A percentile compares a stretch with the other conserved stretches of the same genome.
Conservation (phyloP, 1,140 invertebrate species). For the Lordiphosa clarofinis region DNA sequence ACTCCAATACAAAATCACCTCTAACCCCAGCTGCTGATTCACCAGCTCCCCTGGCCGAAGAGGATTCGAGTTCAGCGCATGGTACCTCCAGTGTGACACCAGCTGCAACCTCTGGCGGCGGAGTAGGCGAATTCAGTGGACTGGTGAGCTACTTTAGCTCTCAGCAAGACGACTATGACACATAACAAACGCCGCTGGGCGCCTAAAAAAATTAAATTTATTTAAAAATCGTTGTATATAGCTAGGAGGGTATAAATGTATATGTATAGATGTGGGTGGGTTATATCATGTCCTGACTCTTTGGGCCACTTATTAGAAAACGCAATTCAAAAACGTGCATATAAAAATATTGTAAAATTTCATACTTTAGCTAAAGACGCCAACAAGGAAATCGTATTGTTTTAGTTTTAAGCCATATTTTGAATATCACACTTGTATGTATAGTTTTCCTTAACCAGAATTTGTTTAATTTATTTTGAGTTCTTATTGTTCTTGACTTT, state of each 20-base stretch:
- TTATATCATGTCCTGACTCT: slow-evolving; percentile 19
- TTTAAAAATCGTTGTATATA: slow-evolving; percentile 19
- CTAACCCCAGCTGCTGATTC: slow-evolving; percentile 36
- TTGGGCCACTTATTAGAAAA: slow-evolving; percentile 60
- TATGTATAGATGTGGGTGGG: slow-evolving; percentile 8
- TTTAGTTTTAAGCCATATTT: slow-evolving; percentile 12
- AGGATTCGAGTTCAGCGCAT: slow-evolving; percentile 66
- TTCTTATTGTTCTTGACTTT: slow-evolving; percentile 16
- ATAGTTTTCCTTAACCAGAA: neutral
- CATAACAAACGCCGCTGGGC: slow-evolving; percentile 71
- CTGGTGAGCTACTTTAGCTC: slow-evolving; percentile 91
- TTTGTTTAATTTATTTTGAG: slow-evolving; percentile 15
- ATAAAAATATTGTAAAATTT: slow-evolving; percentile 18
- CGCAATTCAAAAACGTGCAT: slow-evolving; percentile 43
- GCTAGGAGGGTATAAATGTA: slow-evolving; percentile 17
- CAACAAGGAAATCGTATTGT: slow-evolving; percentile 2
- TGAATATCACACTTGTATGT: neutral
- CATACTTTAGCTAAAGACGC: neutral
- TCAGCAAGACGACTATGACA: slow-evolving; percentile 83
- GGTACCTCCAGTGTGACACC: slow-evolving; percentile 30
- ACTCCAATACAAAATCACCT: slow-evolving; percentile 62
- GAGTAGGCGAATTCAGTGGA: slow-evolving; percentile 86
- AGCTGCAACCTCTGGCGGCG: slow-evolving; percentile 26
- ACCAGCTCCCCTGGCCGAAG: slow-evolving; percentile 41
- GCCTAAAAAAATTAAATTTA: slow-evolving; percentile 14